Base-by-base conservation (phyloP, 2,888 invertebrate genomes). In the Drosophila quasianomalipes region DNA sequence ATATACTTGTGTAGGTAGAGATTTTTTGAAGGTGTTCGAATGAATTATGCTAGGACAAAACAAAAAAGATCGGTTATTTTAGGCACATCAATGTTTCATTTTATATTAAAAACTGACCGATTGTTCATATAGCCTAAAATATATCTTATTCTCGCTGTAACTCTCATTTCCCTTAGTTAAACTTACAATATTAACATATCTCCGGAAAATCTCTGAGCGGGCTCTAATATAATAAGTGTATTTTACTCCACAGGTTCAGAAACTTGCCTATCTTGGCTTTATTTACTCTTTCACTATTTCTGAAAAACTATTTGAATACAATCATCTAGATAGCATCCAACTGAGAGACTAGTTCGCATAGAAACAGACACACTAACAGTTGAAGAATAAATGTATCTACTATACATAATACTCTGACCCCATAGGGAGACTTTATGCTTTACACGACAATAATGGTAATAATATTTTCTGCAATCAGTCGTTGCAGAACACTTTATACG, bases 11-110 rank as follows among this genome's bases (percentile, higher is more conserved):
- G 35, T 39, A 53, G 22, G 41, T 5, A 39, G 7, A 14, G 6
- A 30, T 35, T 53, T 12, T 22, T 47, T 47, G 39, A 37, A 62
- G 61, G 74, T 82, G 82, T 67, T 67, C 16, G 67, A 72, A 69
- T 47, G 58, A 30, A 39, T 52, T 49, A 35, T 39, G 39, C 12
- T n/a, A 19, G 54, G 49, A 22, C 28, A 74, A 74, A 41, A 41
- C 47, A 14, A 5, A 35, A 22, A 31, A 52, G 4, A 26, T 26
- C 33, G n/a, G 39, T 9, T 22, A 19, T 19, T 7, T 26, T 4
- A 49, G 16, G 16, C 7, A 22, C 4, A 47, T 14, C 4, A 2
- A 14, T 22, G 3, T 14, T 14, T 22, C 1, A 41, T 41, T n/a
- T n/a, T n/a, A 41, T 4, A 44, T 26, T 47, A 7, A 26, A 14